Percentiles rank a stretch among this genome's conserved stretches.
Conservation (phyloP, 2,797 vertebrate species). For the Anguilla megastoma region DNA sequence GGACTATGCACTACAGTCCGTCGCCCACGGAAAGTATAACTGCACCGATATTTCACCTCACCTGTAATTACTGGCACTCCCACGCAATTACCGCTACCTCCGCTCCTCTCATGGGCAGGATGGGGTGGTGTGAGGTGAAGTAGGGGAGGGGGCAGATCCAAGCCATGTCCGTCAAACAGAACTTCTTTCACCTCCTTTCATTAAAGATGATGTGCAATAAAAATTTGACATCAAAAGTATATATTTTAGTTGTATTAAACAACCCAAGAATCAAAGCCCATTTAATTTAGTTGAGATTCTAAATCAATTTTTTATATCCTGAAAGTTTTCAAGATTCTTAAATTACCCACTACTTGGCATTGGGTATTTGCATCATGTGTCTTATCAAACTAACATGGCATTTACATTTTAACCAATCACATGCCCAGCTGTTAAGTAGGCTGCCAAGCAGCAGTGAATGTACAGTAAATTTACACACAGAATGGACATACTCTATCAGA, state of each 20-base stretch:
- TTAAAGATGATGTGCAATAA: not conserved
- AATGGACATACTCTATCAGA: not conserved
- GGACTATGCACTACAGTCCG: conserved; percentile 6
- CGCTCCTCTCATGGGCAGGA: conserved; percentile 7
- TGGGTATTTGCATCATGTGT: not conserved
- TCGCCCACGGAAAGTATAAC: conserved; percentile 21
- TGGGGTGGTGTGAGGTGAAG: not conserved
- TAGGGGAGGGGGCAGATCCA: not conserved
- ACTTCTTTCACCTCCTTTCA: not conserved
- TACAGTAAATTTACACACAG: not conserved
- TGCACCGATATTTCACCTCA: conserved; percentile 19
- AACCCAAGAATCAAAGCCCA: too few relatives aligned
- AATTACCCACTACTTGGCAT: not conserved
- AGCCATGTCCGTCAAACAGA: not conserved
- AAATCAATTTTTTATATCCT: not conserved
- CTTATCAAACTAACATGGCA: not conserved
- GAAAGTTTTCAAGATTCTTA: not conserved
- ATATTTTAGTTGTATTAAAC: too few relatives aligned
- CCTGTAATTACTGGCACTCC: conserved; percentile 33
- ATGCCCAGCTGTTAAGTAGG: not conserved
- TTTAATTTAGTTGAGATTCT: not conserved
- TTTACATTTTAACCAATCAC: not conserved
- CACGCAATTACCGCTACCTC: conserved; percentile 30
- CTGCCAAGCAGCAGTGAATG: not conserved
- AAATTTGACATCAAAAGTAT: not conserved